phyloP scores from a whole-genome alignment of 2,797 vertebrate species.

The Falco naumanni region DNA sequence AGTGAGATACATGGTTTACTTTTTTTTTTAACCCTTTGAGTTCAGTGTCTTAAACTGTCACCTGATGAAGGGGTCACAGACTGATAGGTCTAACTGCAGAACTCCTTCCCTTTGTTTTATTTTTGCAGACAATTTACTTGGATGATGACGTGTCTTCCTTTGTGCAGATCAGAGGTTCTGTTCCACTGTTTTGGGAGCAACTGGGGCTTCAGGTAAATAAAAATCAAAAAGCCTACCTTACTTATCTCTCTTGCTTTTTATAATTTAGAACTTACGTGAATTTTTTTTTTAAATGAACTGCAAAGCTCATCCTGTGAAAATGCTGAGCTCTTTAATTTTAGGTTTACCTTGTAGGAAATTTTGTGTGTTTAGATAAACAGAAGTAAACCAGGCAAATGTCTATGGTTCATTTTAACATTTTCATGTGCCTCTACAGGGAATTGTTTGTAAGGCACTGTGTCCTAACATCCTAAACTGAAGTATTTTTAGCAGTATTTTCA shows the following conservation, averaged over 20 bases:
- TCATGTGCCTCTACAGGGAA: not conserved
- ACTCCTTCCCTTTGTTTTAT: slow-evolving; percentile 1
- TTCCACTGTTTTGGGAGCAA: slow-evolving; percentile 85
- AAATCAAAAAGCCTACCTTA: not conserved
- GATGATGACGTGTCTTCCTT: slow-evolving; percentile 82
- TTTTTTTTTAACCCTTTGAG: slow-evolving; percentile 24
- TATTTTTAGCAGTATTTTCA: not conserved
- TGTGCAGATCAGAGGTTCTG: slow-evolving; percentile 83
- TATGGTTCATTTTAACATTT: not conserved
- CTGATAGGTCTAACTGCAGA: slow-evolving; percentile 51
- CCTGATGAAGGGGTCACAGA: slow-evolving; percentile 38
- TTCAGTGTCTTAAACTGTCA: slow-evolving; percentile 56
- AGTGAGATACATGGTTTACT: not conserved
- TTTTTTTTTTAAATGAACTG: not conserved
- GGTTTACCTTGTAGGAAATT: not conserved
- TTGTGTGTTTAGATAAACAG: not conserved
- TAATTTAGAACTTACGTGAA: not conserved
- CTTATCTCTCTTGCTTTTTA: not conserved
- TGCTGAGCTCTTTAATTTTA: not conserved
- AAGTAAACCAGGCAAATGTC: not conserved
- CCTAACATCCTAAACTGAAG: not conserved
- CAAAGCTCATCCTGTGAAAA: not conserved
- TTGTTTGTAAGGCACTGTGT: not conserved
- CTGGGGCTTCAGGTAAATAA: slow-evolving; percentile 77
- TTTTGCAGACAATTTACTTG: slow-evolving; percentile 80